Conservation (phyloP, 1,140 invertebrate species). For the Aphaenogaster rudis region DNA sequence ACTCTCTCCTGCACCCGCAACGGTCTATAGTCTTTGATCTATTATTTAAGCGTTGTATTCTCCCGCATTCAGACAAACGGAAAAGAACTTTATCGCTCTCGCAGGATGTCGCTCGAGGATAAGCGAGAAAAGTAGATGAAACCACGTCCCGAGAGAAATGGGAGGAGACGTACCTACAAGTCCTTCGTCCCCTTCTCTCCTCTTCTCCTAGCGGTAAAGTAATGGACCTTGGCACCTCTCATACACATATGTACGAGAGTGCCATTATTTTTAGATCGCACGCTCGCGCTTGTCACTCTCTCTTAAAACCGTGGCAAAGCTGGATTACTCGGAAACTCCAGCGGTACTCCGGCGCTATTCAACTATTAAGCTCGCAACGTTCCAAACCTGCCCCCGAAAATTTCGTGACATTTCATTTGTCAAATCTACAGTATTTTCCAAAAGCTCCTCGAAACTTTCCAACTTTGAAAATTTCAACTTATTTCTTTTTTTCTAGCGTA, state of each 20-base stretch:
- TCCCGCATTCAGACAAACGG: slow-evolving; percentile 22
- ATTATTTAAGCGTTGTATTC: slow-evolving; percentile 58
- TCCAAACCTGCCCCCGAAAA: background rate
- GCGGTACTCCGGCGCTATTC: background rate
- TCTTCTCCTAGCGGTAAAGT: slow-evolving; percentile 13
- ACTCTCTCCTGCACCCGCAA: background rate
- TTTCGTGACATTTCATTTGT: background rate
- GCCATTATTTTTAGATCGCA: slow-evolving; percentile 67
- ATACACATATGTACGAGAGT: slow-evolving; percentile 1
- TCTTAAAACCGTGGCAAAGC: slow-evolving; percentile 50
- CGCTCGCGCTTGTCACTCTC: slow-evolving; percentile 63
- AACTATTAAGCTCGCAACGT: background rate
- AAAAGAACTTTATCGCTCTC: slow-evolving; percentile 47
- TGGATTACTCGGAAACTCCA: slow-evolving; percentile 50
- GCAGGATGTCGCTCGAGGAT: slow-evolving; percentile 22
- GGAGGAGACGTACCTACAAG: background rate
- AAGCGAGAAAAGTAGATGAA: slow-evolving; percentile 6
- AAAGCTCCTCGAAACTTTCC: background rate
- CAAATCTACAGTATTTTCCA: background rate
- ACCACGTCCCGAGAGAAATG: background rate
- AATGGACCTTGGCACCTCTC: slow-evolving; percentile 55
- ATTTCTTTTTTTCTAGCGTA: background rate
- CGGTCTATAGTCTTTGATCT: slow-evolving; percentile 31
- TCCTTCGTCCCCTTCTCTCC: background rate
- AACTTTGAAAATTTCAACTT: background rate